Evolutionary conservation across 2,797 vertebrate species (phyloP).

Genomic region (Rhinoraja longicauda): DNA sequence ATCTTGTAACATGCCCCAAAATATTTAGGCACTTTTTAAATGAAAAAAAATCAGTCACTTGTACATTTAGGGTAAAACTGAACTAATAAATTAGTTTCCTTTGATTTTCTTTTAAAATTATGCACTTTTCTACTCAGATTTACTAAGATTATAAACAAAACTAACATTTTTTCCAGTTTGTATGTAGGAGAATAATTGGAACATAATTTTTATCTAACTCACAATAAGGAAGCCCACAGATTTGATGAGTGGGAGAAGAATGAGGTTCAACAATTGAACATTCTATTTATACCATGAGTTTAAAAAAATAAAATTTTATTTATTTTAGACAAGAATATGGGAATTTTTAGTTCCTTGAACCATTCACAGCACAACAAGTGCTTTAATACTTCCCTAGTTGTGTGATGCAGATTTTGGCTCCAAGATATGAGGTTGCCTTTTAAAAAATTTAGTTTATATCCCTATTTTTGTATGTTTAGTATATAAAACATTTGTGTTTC

Average conservation of each 20-base stretch:
- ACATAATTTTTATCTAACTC: slow-evolving; percentile 21
- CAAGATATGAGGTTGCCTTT: slow-evolving; percentile 27
- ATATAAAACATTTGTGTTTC: neutral
- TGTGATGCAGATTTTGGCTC: neutral
- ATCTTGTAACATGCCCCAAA: slow-evolving; percentile 14
- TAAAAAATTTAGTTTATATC: slow-evolving; percentile 25
- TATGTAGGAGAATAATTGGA: neutral
- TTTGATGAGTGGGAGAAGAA: slow-evolving; percentile 16
- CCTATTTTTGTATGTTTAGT: slow-evolving; percentile 33
- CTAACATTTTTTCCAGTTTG: slow-evolving; percentile 22
- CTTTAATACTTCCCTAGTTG: neutral
- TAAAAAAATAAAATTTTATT: slow-evolving; percentile 18
- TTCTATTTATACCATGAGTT: slow-evolving; percentile 33
- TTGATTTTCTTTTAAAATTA: slow-evolving; percentile 36
- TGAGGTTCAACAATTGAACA: neutral
- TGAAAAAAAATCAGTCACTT: neutral
- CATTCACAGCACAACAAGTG: neutral
- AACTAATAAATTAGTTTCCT: neutral
- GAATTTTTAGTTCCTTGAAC: neutral
- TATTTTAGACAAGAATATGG: slow-evolving; percentile 22
- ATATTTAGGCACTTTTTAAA: slow-evolving; percentile 36
- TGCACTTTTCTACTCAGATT: slow-evolving; percentile 32
- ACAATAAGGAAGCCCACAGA: neutral
- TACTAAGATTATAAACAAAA: slow-evolving; percentile 33
- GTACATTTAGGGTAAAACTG: neutral